phyloP scores from a whole-genome alignment of 2,113 vertebrate species.

The Gasterosteus aculeatus region DNA sequence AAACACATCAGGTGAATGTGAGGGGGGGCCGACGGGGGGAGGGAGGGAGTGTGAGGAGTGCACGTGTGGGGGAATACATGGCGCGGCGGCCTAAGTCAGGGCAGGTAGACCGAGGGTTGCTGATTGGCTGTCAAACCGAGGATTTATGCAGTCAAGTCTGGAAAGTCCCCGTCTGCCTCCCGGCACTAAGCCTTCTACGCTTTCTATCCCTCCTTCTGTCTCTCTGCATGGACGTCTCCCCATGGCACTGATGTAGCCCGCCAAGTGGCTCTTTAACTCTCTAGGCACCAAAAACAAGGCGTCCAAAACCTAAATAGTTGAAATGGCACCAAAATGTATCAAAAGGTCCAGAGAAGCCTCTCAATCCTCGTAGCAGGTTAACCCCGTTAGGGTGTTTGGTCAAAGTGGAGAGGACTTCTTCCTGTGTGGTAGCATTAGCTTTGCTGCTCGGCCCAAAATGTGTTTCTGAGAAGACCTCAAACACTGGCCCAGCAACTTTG shows the following conservation, averaged over 20 bases:
- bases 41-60: slow-evolving; percentile 12
- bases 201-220: background rate
- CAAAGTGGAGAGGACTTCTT: background rate
- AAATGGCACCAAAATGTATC: background rate
- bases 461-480: background rate
- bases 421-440: background rate
- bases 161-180: slow-evolving; percentile 72
- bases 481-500: background rate
- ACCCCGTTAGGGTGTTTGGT: background rate
- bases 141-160: slow-evolving; percentile 61
- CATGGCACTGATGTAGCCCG: background rate
- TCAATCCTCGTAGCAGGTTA: too few species aligned
- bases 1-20: slow-evolving; percentile 62
- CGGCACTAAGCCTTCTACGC: slow-evolving; percentile 26
- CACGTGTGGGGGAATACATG: slow-evolving; percentile 41
- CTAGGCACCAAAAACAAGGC: background rate
- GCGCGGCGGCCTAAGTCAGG: slow-evolving; percentile 44
- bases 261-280: background rate
- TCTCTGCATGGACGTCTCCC: slow-evolving; percentile 5
- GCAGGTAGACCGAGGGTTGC: slow-evolving; percentile 53
- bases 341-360: background rate
- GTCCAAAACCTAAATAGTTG: slow-evolving; percentile 6
- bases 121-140: slow-evolving; percentile 68
- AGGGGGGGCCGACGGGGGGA: slow-evolving; percentile 27
- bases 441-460: background rate